phyloP scores from a whole-genome alignment of 2,113 vertebrate species.

The Rhinogobius similis region DNA sequence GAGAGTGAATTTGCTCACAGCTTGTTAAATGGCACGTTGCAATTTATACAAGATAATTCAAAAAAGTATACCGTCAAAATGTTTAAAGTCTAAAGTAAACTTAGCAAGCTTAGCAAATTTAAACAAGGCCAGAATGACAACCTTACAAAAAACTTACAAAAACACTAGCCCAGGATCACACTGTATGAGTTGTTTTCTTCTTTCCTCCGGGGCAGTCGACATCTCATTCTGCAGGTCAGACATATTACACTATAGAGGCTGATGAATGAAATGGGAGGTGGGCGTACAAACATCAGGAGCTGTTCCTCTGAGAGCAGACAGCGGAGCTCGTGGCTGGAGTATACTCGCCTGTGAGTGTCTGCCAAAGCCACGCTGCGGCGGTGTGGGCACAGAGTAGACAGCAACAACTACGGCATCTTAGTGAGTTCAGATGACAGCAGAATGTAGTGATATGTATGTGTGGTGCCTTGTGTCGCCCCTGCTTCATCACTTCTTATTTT shows the following conservation, averaged over 20 bases:
- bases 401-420: constrained; percentile 44
- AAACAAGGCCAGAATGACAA: too few species aligned
- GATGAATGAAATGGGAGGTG: constrained; percentile 56
- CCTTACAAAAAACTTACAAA: too few species aligned
- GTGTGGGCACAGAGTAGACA: constrained; percentile 60
- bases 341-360: constrained; percentile 35
- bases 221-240: constrained; percentile 51
- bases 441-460: background rate
- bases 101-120: too few species aligned
- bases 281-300: constrained; percentile 54
- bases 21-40: too few species aligned
- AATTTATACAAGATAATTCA: too few species aligned
- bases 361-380: constrained; percentile 43
- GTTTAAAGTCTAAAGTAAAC: too few species aligned
- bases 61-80: too few species aligned
- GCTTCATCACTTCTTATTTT: background rate
- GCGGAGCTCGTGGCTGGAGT: constrained; percentile 38
- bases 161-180: background rate
- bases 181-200: constrained; percentile 8
- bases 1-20: too few species aligned
- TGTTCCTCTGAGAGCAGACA: constrained; percentile 56
- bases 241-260: constrained; percentile 29
- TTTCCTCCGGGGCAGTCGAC: constrained; percentile 24
- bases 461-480: background rate
- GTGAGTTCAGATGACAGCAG: constrained; percentile 23